These are phyloP conservation scores for Apoda limacodes DNA, from an alignment of 2,888 invertebrate genomes.

Conservation along the genomic window DNA sequence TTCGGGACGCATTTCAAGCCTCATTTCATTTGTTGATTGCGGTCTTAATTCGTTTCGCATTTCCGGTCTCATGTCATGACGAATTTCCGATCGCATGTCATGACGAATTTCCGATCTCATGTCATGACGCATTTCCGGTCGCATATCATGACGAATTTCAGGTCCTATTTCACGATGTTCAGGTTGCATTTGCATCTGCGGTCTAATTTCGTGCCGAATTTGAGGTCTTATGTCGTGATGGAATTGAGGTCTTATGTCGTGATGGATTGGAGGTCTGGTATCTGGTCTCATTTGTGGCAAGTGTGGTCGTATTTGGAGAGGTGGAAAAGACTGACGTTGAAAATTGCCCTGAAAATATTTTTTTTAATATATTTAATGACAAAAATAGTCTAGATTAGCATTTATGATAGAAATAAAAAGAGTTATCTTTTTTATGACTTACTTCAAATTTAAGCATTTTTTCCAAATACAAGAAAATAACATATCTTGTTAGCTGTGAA, in stretches of 20 bases:
- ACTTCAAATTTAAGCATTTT: too few relatives aligned
- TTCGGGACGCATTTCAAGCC: conserved; percentile 9
- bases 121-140: conserved; percentile 12
- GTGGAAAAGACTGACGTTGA: not conserved
- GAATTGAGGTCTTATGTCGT: conserved; percentile 14
- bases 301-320: conserved; percentile 22
- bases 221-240: conserved; percentile 16
- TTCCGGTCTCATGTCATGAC: conserved; percentile 1
- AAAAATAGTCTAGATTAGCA: too few relatives aligned
- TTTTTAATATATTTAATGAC: not conserved
- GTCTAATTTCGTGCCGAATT: conserved; percentile 13
- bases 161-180: conserved; percentile 14
- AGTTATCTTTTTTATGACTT: too few relatives aligned
- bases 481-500: too few relatives aligned
- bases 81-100: conserved; percentile 7
- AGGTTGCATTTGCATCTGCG: conserved; percentile 13
- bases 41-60: not conserved
- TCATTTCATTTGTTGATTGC: not conserved
- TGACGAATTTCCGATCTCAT: conserved; percentile 8
- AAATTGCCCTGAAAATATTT: conserved; percentile 38
- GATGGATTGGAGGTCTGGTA: conserved; percentile 11
- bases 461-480: too few relatives aligned
- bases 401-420: too few relatives aligned
- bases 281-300: conserved; percentile 24
- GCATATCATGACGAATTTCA: conserved; percentile 4